Evolutionary conservation across 1,140 invertebrate species (phyloP), one percentile per base, ranked within the genome.

Genomic region (Maconellicoccus hirsutus): DNA sequence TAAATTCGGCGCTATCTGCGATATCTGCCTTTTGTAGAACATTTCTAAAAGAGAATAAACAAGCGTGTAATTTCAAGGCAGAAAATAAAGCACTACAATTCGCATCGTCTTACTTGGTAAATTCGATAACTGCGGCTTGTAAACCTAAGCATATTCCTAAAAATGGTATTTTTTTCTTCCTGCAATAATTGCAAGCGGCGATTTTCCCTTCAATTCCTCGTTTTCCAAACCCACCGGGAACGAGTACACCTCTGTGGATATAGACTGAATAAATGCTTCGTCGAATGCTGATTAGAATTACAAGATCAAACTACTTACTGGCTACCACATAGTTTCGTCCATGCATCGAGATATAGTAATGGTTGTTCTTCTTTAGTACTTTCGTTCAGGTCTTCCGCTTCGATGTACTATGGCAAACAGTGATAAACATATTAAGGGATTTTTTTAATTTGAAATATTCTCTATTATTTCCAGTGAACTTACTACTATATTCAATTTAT

Each of bases 151-250:
- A 99, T 74, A 99, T 93, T 14, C 96, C 97, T 7, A 99, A 81
- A 78, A 93, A 93, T 0, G 98, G 97, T 78, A 91, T 93, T 22
- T 89, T 85, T 59, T 90, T 95, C 76, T 86, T 86, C 69, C 98
- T 83, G 69, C 95, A 96, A 92, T 94, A 99, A 76, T 90, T 84
- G 73, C 91, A 93, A 0, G 96, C 96, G 72, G 88, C 84, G 27
- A 99, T 94, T 82, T 96, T 99, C 1, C 98, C 98, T 79, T 98
- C 93, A 76, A 96, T 89, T 4, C 98, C 98, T 69, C 97, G 85
- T 74, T 88, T 86, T 19, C 97, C 98, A 82, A 99, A 99, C 25
- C 98, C 96, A 73, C 96, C 96, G 38, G 98, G 97, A 8, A 99
- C 93, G 72, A 99, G 84, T 1, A 99, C 87, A 73, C 96, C 97